These are phyloP conservation scores for Cataglyphis altisquamis DNA, from an alignment of 2,888 invertebrate genomes.

Conservation along the genomic window DNA sequence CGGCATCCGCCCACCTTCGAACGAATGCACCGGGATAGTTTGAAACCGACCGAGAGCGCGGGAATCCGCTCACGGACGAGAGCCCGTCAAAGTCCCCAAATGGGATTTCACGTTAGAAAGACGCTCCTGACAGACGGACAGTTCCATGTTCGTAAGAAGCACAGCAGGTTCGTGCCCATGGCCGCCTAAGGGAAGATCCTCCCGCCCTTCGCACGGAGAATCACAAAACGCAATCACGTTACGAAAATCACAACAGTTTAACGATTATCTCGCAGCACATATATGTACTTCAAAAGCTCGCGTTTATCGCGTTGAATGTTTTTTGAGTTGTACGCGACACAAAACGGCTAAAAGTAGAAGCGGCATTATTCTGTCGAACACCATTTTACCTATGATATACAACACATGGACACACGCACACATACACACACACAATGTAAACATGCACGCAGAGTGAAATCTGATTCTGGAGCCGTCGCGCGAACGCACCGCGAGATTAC, in stretches of 20 bases:
- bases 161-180: slow-evolving; percentile 34
- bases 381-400: slow-evolving; percentile 11
- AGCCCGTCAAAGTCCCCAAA: slow-evolving; percentile 44
- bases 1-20: slow-evolving; percentile 74
- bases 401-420: neutral
- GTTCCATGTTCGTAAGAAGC: slow-evolving; percentile 41
- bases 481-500: slow-evolving; percentile 33
- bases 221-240: slow-evolving; percentile 32
- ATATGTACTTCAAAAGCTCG: neutral
- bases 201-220: slow-evolving; percentile 39
- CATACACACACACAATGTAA: neutral
- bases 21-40: slow-evolving; percentile 47
- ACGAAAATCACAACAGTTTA: slow-evolving; percentile 18
- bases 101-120: slow-evolving; percentile 51
- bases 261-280: neutral
- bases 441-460: slow-evolving; percentile 23
- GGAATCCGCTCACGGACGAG: slow-evolving; percentile 46
- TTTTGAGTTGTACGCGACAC: neutral
- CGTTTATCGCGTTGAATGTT: neutral
- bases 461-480: slow-evolving; percentile 31
- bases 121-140: slow-evolving; percentile 44
- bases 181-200: slow-evolving; percentile 15
- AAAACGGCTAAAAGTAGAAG: neutral
- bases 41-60: slow-evolving; percentile 50
- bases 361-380: slow-evolving; percentile 14